These are phyloP conservation scores for Mesorhabditis sp. DNA, from an alignment of 2,888 invertebrate species.

Conservation along the genomic window DNA sequence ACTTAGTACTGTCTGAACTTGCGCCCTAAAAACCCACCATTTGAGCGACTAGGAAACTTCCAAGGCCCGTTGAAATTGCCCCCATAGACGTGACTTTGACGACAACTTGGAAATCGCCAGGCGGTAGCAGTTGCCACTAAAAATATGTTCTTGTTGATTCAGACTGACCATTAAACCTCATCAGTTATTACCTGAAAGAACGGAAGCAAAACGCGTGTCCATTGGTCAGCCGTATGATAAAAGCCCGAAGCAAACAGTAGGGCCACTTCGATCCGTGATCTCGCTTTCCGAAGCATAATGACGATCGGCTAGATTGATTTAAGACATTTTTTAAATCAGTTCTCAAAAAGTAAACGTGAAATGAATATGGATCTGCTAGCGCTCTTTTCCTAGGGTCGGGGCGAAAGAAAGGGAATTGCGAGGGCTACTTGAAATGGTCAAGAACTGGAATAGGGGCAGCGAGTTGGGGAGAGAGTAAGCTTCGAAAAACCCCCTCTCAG, in stretches of 20 bases:
- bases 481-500: no score
- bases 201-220: constrained; percentile 44
- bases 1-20: no score
- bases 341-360: no score
- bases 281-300: constrained; percentile 10
- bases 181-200: constrained; percentile 25
- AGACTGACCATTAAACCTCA: no score
- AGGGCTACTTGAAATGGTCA: no score
- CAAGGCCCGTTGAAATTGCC: constrained; percentile 34
- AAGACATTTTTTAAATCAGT: no score
- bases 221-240: constrained; percentile 48
- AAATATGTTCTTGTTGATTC: not conserved
- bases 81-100: constrained; percentile 35
- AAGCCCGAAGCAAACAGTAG: constrained; percentile 29
- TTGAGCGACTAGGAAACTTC: constrained; percentile 44
- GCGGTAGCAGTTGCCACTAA: constrained; percentile 38
- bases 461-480: no score
- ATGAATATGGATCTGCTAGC: no score
- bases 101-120: constrained; percentile 33
- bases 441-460: no score
- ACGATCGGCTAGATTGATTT: no score
- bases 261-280: constrained; percentile 16
- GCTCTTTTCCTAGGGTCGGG: no score
- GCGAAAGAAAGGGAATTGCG: no score
- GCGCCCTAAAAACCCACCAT: constrained; percentile 19